Evolutionary conservation across 2,888 invertebrate species (phyloP), one percentile per base, ranked within the genome.

Genomic region (Rhamphomyia laevipes): DNA sequence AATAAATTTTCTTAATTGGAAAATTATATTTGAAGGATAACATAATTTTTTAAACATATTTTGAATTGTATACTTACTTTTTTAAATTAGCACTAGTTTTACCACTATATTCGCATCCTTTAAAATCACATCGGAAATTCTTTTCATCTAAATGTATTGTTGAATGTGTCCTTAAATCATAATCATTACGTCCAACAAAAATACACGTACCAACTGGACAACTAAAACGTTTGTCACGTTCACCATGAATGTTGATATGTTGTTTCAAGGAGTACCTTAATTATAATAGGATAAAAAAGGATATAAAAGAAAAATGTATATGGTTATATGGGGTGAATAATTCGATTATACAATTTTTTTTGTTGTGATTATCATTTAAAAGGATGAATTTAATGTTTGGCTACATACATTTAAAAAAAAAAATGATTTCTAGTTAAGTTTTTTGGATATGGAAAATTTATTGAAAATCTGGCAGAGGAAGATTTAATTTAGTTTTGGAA

Each of bases 201-300:
- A 74, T 68, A 57, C 83, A 82, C 27, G 73, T 74, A 31, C 73
- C 66, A 53, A 72, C 61, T 12, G 74, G 67, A 58, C 82, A 82
- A 55, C 68, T 70, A 64, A 71, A 76, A 48, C 70, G 66, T 31
- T 53, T 51, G 35, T 59, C 56, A 43, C 52, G 47, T 45, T 55
- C 41, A 2, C 45, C 48, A 60, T 82, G 81, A 21, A 72, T 73
- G 45, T 73, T 64, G 69, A 75, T 74, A 63, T 83, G 82, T 56
- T 78, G 75, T 50, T 76, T 73, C 9, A 82, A 68, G 45, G 74
- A 73, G 53, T 74, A 73, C 56, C 81, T 82, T 66, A 5, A 60
- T 63, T 44, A 46, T 13, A 46, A 47, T 47, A 46, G 45, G 40
- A 48, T 38, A 42, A 38, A 23, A 44, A 48, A 44, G 42, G 33